Base-by-base conservation (phyloP, 2,797 vertebrate species). In the Glyptemys insculpta region DNA sequence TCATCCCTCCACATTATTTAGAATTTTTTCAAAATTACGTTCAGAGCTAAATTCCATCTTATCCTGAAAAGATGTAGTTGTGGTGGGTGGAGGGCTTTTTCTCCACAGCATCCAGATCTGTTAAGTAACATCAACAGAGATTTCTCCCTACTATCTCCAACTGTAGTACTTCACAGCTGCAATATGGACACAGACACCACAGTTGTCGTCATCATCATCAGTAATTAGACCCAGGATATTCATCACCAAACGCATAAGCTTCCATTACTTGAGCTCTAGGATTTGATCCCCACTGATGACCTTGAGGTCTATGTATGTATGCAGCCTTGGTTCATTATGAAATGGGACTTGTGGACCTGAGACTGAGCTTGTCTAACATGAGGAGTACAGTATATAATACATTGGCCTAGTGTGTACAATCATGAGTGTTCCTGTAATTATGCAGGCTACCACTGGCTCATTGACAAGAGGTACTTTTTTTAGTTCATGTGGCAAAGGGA, bases 21-120 rank as follows among this genome's bases (percentile, higher is more conserved):
- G 1, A 29, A 2, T n/a, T 74, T 87, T 81, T 94, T 88, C 5
- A 7, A 27, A 3, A 53, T 89, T 92, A 59, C 1, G 56, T 88
- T 65, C 15, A 90, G n/a, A 76, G 7, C 31, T 12, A 68, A 83
- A 81, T 34, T 78, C 3, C 52, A 1, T n/a, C 2, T 78, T 90
- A 50, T 4, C 49, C 89, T 81, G 16, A 12, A 34, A 83, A 91
- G 79, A 41, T 41, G 9, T 1, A 1, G n/a, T 23, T 41, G 65
- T 41, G 65, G 65, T 12, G 9, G 5, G 10, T 78, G 25, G 74
- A 82, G 14, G 5, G 3, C 3, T 57, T 11, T 47, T 91, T 2
- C 0, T 80, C 29, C 31, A 27, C 15, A 10, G 0, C 5, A 19
- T 87, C 81, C 47, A 50, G 8, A 0, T 88, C 1, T 65, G 52